Evolutionary conservation across 1,140 invertebrate species (phyloP).

Genomic region (Saxidomus purpurata): DNA sequence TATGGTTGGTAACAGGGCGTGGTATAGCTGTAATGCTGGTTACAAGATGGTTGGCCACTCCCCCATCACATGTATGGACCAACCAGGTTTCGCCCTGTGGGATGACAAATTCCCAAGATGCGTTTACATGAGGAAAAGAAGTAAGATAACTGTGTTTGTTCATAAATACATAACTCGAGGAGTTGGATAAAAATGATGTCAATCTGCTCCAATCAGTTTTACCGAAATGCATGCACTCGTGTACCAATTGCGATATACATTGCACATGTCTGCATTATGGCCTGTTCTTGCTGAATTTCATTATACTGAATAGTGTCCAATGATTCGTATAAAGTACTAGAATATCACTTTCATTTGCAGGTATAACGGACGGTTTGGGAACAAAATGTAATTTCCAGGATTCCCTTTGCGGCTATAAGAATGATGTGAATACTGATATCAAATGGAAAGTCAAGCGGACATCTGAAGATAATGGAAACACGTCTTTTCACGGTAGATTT

Average conservation of each 20-base stretch:
- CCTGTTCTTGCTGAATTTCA: too few relatives aligned
- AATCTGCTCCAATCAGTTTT: too few relatives aligned
- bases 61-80: slow-evolving; percentile 71
- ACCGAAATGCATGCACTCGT: too few relatives aligned
- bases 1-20: slow-evolving; percentile 69
- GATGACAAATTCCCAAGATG: slow-evolving; percentile 72
- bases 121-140: slow-evolving; percentile 56
- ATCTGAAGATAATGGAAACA: not conserved
- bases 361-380: not conserved
- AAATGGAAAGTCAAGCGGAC: slow-evolving; percentile 29
- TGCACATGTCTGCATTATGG: too few relatives aligned
- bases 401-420: slow-evolving; percentile 30
- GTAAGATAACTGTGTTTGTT: too few relatives aligned
- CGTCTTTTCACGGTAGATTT: not conserved
- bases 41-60: slow-evolving; percentile 70
- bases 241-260: too few relatives aligned
- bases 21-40: slow-evolving; percentile 64
- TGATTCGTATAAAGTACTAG: too few relatives aligned
- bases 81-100: slow-evolving; percentile 74
- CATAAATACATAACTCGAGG: too few relatives aligned
- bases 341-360: not conserved
- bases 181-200: too few relatives aligned
- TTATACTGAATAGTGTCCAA: too few relatives aligned
- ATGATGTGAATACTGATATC: slow-evolving; percentile 23
- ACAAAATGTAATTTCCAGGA: slow-evolving; percentile 41